Conservation (phyloP, 2,113 vertebrate species). For the Saccopteryx bilineata region DNA sequence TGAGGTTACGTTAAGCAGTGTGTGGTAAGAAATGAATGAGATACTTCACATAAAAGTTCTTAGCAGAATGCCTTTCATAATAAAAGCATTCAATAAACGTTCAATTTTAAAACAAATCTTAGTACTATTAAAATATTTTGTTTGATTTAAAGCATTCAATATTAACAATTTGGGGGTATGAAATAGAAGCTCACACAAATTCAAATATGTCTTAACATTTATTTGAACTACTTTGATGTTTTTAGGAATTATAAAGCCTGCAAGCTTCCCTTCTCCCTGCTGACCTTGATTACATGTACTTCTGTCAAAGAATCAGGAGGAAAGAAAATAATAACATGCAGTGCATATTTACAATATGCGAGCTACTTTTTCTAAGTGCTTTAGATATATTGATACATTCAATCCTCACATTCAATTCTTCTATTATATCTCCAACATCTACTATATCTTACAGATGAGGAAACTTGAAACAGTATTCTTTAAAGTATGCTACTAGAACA, state of each 20-base stretch:
- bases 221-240: background rate
- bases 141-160: constrained; percentile 42
- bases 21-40: background rate
- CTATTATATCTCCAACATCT: background rate
- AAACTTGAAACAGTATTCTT: constrained; percentile 42
- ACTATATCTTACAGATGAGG: background rate
- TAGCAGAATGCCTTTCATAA: background rate
- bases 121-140: constrained; percentile 21
- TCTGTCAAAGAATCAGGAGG: constrained; percentile 39
- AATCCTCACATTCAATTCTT: background rate
- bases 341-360: background rate
- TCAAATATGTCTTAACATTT: constrained; percentile 10
- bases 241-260: constrained; percentile 50
- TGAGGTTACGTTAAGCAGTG: background rate
- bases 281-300: background rate
- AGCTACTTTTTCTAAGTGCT: constrained; percentile 48
- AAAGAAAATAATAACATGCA: constrained; percentile 21
- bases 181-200: constrained; percentile 19
- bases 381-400: constrained; percentile 32
- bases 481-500: background rate
- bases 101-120: constrained; percentile 55
- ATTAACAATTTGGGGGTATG: constrained; percentile 4
- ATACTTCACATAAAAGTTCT: constrained; percentile 34
- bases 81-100: constrained; percentile 29
- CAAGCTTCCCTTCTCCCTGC: constrained; percentile 1